Base-by-base conservation (phyloP, 2,888 invertebrate species). In the Synanthedon formicaeformis region DNA sequence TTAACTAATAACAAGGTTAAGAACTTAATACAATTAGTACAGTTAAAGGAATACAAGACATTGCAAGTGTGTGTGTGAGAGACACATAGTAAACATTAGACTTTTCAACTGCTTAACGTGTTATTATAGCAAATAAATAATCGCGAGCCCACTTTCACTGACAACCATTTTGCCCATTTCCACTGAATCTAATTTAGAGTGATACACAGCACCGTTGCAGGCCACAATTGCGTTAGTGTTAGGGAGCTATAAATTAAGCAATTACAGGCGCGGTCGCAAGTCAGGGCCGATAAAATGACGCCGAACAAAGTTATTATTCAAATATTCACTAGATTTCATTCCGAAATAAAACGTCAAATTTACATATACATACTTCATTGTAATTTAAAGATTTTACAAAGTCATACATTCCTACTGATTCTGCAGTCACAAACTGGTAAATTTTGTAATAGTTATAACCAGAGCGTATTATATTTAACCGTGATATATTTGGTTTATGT, bases 171-270 rank as follows among this genome's bases (percentile, higher is more conserved):
- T 54, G 51, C 48, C 53, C 60, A 61, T 73, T 76, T 68, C 67
- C 67, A 71, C 66, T 67, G 73, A 81, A 85, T 85, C 82, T 82
- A 85, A 86, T 86, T 86, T 82, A 68, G 73, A 81, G 75, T 83
- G 85, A 83, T 84, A 80, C 81, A 81, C 73, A 71, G 78, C 76
- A 73, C 73, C 66, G 73, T 69, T 3, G 65, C 67, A 67, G 69
- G 63, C 84, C 86, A 73, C 84, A 85, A 85, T 83, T 80, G 75
- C 77, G 78, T 84, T 85, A 81, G 76, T 75, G 75, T 71, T 34
- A 67, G 82, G 81, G 75, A 66, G 79, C 76, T 73, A 83, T 86
- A 85, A 85, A 86, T 86, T 85, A 78, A 79, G 74, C 81, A 86
- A 86, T 86, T 85, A 86, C 82, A 71, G 65, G 56, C 73, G 67